phyloP scores from a whole-genome alignment of 2,797 vertebrate genomes.

The Notamacropus eugenii region DNA sequence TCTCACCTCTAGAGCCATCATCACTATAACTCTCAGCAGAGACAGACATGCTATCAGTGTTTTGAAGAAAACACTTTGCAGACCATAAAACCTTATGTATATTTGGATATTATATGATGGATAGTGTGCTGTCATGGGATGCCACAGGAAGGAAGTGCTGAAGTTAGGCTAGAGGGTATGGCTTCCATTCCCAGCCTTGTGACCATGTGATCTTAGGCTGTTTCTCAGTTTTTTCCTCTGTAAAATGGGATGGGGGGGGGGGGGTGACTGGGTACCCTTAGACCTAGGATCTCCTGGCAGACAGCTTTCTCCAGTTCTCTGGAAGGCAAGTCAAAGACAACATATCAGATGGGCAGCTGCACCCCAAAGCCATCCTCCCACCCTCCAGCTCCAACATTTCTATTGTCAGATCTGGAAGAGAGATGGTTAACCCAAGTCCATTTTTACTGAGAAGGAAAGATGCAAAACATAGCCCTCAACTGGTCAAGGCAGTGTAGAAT shows the following conservation, averaged over 20 bases:
- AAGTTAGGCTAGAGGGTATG: not conserved
- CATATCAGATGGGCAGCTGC: not conserved
- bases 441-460: conserved; percentile 34
- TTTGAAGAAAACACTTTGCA: not conserved
- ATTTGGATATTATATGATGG: not conserved
- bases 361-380: not conserved
- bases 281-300: not conserved
- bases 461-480: not conserved
- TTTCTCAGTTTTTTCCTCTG: not conserved
- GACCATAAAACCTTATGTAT: not conserved
- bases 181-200: not conserved
- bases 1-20: not conserved
- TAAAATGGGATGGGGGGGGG: not conserved
- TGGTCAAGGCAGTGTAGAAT: conserved; percentile 4
- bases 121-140: not conserved
- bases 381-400: not conserved
- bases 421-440: not conserved
- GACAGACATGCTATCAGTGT: not conserved
- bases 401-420: not conserved
- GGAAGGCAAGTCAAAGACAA: not conserved
- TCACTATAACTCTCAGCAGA: not conserved
- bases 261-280: no score
- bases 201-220: not conserved
- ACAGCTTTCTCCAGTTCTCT: not conserved
- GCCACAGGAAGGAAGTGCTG: no score